Conservation (phyloP, 2,797 vertebrate species). For the Hozukius guyotensis region DNA sequence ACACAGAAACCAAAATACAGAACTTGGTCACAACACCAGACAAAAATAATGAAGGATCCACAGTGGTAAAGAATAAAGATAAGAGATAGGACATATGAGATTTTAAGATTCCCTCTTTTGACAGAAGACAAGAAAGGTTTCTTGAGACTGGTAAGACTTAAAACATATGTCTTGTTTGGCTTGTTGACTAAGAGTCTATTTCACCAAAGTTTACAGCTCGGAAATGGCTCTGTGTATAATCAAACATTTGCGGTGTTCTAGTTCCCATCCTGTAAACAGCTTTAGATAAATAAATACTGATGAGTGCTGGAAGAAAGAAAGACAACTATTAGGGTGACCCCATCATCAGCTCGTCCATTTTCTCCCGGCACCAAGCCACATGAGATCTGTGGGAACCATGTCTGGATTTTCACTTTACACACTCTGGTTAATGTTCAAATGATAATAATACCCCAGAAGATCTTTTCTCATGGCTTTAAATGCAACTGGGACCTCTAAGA, state of each 20-base stretch:
- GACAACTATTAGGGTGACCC: slow-evolving; percentile 18
- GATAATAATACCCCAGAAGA: neutral
- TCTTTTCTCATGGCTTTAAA: neutral
- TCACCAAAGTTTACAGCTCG: slow-evolving; percentile 8
- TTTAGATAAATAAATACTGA: slow-evolving; percentile 59
- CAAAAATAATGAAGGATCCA: neutral
- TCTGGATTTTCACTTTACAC: neutral
- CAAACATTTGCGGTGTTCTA: slow-evolving; percentile 21
- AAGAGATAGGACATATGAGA: no score
- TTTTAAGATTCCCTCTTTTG: neutral
- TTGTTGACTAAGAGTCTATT: neutral
- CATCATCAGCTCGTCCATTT: slow-evolving; percentile 24
- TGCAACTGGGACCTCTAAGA: neutral
- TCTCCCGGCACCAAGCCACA: slow-evolving; percentile 46
- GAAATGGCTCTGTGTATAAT: neutral
- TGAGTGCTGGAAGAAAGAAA: slow-evolving; percentile 9
- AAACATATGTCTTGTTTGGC: neutral
- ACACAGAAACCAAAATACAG: neutral
- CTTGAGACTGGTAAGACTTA: neutral
- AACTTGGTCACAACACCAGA: neutral
- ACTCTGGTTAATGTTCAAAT: neutral
- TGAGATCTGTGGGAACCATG: slow-evolving; percentile 56
- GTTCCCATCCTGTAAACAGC: slow-evolving; percentile 48
- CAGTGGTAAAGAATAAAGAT: neutral
- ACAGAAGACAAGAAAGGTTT: neutral